Conservation (phyloP, 30 jellyfish, hydroid and myxozoan genomes). For the Chrysaora quinquecirrha region DNA sequence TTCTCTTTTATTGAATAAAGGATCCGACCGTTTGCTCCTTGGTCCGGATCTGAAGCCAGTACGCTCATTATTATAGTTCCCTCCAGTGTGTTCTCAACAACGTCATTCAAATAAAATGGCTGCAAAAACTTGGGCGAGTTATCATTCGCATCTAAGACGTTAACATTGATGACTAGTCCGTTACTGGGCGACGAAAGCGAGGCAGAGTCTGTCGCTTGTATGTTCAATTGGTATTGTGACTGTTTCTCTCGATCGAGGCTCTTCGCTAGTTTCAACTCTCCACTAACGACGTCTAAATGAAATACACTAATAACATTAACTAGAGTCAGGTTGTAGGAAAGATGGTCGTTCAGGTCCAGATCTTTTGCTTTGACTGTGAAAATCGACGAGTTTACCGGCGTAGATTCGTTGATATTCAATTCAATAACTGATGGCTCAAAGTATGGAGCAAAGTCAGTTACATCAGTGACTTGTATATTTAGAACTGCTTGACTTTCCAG, state of each 20-base stretch:
- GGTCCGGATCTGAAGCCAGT: conserved; percentile 58
- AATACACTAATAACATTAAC: background rate
- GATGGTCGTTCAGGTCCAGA: conserved; percentile 51
- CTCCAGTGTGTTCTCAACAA: conserved; percentile 71
- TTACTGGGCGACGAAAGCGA: conserved; percentile 23
- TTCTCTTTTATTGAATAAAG: conserved; percentile 44
- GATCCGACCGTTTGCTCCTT: conserved; percentile 40
- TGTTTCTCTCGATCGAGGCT: conserved; percentile 53
- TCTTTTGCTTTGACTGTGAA: conserved; percentile 53
- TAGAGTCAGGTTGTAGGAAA: conserved; percentile 24
- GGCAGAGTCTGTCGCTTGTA: conserved; percentile 59
- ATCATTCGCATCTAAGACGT: conserved; percentile 66
- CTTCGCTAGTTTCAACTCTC: conserved; percentile 16
- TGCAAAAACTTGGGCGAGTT: conserved; percentile 61
- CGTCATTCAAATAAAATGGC: conserved; percentile 44
- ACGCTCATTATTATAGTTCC: conserved; percentile 62
- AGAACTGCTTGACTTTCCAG: conserved; percentile 40
- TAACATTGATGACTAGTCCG: conserved; percentile 41
- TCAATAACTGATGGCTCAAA: conserved; percentile 46
- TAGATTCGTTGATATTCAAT: conserved; percentile 32
- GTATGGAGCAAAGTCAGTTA: conserved; percentile 66
- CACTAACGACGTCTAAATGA: conserved; percentile 27
- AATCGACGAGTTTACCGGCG: conserved; percentile 25
- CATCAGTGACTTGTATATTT: conserved; percentile 38
- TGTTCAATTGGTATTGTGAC: conserved; percentile 17